A percentile compares a stretch with the other conserved stretches of the same genome.
Evolutionary conservation across 2,797 vertebrate genomes (phyloP).

Genomic region (Anas flavirostris): DNA sequence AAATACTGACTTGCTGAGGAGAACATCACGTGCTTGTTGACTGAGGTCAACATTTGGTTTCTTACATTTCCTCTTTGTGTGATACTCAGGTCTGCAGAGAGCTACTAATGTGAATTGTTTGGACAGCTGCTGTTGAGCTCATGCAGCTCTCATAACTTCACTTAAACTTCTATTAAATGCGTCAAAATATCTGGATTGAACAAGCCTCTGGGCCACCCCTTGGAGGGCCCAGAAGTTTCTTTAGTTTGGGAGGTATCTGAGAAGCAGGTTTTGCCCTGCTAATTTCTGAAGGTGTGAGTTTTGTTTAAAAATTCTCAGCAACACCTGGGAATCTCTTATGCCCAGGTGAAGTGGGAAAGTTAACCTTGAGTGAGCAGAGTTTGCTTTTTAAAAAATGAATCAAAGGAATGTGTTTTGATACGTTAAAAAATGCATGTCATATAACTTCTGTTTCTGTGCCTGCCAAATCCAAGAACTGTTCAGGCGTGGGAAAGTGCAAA

Average conservation of each 20-base stretch:
- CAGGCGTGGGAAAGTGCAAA: slow-evolving; percentile 15
- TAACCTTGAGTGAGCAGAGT: slow-evolving; percentile 20
- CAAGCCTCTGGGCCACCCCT: background rate
- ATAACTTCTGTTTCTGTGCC: slow-evolving; percentile 10
- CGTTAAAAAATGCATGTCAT: slow-evolving; percentile 41
- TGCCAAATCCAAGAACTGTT: slow-evolving; percentile 17
- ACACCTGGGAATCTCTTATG: background rate
- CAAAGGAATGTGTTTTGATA: slow-evolving; percentile 32
- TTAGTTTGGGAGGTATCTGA: background rate
- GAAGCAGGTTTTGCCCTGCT: background rate
- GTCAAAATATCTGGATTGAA: background rate
- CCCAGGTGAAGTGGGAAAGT: background rate
- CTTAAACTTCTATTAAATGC: background rate
- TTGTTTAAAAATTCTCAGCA: background rate
- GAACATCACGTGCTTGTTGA: background rate
- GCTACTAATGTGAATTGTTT: background rate
- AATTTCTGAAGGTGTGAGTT: background rate
- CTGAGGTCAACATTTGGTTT: background rate
- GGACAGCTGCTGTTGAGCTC: background rate
- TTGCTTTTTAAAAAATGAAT: slow-evolving; percentile 34
- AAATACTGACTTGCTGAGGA: background rate
- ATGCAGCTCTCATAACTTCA: background rate
- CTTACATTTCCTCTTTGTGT: fast-evolving
- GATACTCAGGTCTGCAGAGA: background rate
- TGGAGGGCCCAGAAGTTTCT: background rate